A percentile compares a stretch with the other conserved stretches of the same genome.
Evolutionary conservation across 1,140 invertebrate species (phyloP).

Genomic region (Lysiphlebus fabarum): DNA sequence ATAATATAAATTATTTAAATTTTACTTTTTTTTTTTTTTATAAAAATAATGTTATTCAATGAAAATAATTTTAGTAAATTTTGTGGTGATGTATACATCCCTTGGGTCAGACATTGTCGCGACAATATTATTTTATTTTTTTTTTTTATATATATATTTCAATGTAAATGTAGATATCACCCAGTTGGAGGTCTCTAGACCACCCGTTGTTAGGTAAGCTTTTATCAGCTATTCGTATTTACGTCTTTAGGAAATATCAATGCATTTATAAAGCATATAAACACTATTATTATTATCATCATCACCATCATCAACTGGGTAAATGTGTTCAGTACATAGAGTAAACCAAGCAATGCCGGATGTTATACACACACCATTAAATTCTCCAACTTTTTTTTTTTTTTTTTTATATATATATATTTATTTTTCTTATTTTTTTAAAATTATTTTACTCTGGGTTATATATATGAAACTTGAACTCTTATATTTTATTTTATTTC

Average conservation of each 20-base stretch:
- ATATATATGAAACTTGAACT: too few species aligned
- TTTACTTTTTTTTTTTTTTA: not conserved
- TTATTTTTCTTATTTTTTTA: conserved; percentile 29
- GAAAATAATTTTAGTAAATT: not conserved
- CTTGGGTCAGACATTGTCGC: conserved; percentile 3
- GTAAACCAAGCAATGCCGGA: conserved; percentile 38
- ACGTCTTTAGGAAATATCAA: conserved; percentile 52
- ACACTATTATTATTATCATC: not conserved
- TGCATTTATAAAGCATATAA: conserved; percentile 26
- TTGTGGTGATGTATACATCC: not conserved
- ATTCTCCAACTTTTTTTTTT: conserved; percentile 29
- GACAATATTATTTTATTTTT: not conserved
- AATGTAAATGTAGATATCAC: conserved; percentile 21
- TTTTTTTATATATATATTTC: not conserved
- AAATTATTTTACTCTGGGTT: not conserved
- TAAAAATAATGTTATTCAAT: not conserved
- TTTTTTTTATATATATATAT: conserved; percentile 24
- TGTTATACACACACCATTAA: conserved; percentile 52
- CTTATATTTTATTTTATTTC: too few species aligned
- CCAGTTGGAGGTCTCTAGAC: conserved; percentile 24
- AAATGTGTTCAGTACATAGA: conserved; percentile 6
- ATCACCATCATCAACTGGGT: too few species aligned
- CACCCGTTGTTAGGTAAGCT: conserved; percentile 47
- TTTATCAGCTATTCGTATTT: conserved; percentile 45
- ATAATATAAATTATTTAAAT: not conserved